These are phyloP conservation scores for Eupristina koningsbergeri DNA, from an alignment of 1,140 invertebrate species.

Conservation along the genomic window DNA sequence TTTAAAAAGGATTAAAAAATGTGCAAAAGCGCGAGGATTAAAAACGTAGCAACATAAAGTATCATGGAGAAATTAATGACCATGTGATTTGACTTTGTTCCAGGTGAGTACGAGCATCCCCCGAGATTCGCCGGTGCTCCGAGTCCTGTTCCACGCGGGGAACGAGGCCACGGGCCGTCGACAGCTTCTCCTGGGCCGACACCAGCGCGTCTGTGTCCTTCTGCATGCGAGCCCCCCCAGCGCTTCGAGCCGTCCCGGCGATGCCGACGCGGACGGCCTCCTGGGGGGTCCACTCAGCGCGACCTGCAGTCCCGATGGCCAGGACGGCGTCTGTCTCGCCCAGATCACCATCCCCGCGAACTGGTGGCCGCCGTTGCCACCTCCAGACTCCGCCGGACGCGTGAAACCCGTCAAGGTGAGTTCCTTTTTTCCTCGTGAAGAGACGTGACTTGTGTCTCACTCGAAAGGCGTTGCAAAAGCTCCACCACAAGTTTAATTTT, in stretches of 20 bases:
- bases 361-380: constrained; percentile 88
- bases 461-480: no score
- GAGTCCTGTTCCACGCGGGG: constrained; percentile 92
- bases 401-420: constrained; percentile 75
- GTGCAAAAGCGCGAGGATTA: no score
- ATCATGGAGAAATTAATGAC: neutral
- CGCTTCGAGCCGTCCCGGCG: constrained; percentile 27
- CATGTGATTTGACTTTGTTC: neutral
- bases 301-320: constrained; percentile 89
- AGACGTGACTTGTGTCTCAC: no score
- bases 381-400: constrained; percentile 74
- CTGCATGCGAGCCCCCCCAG: constrained; percentile 80
- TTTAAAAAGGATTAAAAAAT: no score
- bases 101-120: constrained; percentile 80
- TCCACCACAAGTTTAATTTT: no score
- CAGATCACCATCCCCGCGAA: constrained; percentile 85
- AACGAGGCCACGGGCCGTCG: constrained; percentile 80
- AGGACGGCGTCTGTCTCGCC: constrained; percentile 91
- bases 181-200: constrained; percentile 72
- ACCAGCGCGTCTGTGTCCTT: constrained; percentile 82
- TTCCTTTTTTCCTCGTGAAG: neutral
- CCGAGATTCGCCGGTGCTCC: constrained; percentile 87
- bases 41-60: no score
- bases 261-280: constrained; percentile 45
- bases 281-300: constrained; percentile 78